Percentiles rank a stretch among this genome's conserved stretches.
phyloP scores from a whole-genome alignment of 2,888 invertebrate genomes.

The Brachyptera putata region DNA sequence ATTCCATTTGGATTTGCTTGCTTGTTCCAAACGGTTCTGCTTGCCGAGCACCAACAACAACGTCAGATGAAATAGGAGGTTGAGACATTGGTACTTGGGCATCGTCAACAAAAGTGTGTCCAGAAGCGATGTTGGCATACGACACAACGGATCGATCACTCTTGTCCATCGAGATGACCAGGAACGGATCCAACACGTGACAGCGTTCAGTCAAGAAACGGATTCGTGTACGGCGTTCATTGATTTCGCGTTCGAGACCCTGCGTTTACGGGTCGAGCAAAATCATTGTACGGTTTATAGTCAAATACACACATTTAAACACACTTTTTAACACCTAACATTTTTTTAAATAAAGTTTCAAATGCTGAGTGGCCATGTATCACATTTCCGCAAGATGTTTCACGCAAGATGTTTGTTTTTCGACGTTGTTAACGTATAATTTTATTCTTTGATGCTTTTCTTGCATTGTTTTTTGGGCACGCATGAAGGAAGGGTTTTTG shows the following conservation, averaged over 20 bases:
- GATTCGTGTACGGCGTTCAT: slow-evolving; percentile 65
- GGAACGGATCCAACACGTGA: slow-evolving; percentile 72
- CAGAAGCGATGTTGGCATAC: slow-evolving; percentile 69
- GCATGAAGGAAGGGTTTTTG: slow-evolving; percentile 37
- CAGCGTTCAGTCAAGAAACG: slow-evolving; percentile 66
- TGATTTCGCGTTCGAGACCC: slow-evolving; percentile 60
- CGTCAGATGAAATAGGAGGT: no score
- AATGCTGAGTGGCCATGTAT: slow-evolving; percentile 34
- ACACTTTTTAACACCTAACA: neutral
- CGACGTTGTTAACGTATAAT: neutral
- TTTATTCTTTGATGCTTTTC: neutral
- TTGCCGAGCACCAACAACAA: no score
- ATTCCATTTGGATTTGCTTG: no score
- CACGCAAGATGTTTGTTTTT: neutral
- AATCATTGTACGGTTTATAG: slow-evolving; percentile 38
- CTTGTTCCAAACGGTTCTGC: no score
- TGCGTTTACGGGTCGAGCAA: slow-evolving; percentile 49
- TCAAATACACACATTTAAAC: slow-evolving; percentile 3
- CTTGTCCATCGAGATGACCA: slow-evolving; percentile 38
- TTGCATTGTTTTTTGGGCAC: slow-evolving; percentile 20
- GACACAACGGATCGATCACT: no score
- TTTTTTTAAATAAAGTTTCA: neutral
- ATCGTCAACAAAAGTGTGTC: no score
- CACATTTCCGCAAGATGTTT: slow-evolving; percentile 30
- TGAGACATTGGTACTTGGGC: no score